phyloP scores from a whole-genome alignment of 2,888 invertebrate genomes.

The Alentia gelatinosa region DNA sequence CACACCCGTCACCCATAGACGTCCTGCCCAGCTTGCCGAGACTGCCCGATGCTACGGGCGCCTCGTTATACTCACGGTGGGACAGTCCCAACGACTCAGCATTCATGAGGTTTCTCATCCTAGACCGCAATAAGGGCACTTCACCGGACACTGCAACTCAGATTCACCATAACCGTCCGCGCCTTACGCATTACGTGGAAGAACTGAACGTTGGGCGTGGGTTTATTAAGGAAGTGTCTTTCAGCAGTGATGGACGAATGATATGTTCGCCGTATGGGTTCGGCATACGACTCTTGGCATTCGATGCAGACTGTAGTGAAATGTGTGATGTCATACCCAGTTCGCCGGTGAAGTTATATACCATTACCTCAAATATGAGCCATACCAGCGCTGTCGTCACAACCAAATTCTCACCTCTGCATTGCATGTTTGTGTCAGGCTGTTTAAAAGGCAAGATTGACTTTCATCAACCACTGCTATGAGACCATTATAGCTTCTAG shows the following conservation, averaged over 20 bases:
- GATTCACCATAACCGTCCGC: slow-evolving; percentile 87
- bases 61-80: neutral
- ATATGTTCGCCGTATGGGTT: slow-evolving; percentile 94
- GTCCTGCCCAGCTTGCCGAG: neutral
- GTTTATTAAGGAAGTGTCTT: slow-evolving; percentile 95
- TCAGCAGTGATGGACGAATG: slow-evolving; percentile 93
- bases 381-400: slow-evolving; percentile 93
- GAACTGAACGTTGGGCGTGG: slow-evolving; percentile 94
- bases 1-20: neutral
- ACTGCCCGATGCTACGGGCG: neutral
- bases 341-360: slow-evolving; percentile 83
- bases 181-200: slow-evolving; percentile 90
- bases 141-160: neutral
- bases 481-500: too few relatives aligned
- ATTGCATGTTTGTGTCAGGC: slow-evolving; percentile 93
- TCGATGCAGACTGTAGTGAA: slow-evolving; percentile 89
- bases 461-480: slow-evolving; percentile 90
- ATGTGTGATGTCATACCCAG: slow-evolving; percentile 86
- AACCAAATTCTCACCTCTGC: slow-evolving; percentile 93
- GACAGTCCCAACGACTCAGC: neutral
- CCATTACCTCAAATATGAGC: slow-evolving; percentile 87
- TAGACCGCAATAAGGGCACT: neutral
- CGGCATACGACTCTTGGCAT: slow-evolving; percentile 91
- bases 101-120: neutral
- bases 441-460: slow-evolving; percentile 93